These are phyloP conservation scores for Corvus cornix DNA, from an alignment of 2,113 vertebrate species.

Conservation along the genomic window DNA sequence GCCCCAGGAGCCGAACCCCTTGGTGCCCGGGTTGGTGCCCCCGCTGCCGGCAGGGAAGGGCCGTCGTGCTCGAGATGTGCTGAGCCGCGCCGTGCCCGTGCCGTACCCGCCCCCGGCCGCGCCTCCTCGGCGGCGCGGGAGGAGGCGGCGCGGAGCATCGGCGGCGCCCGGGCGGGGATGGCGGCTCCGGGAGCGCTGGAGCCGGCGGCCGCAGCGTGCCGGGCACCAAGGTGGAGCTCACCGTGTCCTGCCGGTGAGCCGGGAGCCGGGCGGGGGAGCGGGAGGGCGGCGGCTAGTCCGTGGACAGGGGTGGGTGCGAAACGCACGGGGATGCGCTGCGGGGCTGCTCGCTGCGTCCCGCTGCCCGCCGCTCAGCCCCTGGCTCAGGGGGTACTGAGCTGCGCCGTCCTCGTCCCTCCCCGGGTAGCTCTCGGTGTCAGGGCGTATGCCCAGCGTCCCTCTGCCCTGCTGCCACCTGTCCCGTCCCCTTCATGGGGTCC, in stretches of 20 bases:
- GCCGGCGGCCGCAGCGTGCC: constrained; percentile 82
- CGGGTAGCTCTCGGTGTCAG: background rate
- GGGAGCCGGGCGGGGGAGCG: background rate
- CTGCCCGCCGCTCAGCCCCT: background rate
- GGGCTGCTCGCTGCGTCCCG: background rate
- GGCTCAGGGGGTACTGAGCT: background rate
- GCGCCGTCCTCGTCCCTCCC: background rate
- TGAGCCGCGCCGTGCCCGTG: background rate
- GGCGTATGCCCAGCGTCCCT: background rate
- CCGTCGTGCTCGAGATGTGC: background rate
- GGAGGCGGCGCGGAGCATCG: constrained; percentile 10
- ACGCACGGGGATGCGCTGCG: background rate
- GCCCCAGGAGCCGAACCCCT: background rate
- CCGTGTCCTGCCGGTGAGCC: constrained; percentile 91
- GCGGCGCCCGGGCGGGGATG: constrained; percentile 72
- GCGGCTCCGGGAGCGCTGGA: constrained; percentile 88
- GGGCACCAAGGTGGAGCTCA: constrained; percentile 93
- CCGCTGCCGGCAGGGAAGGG: background rate
- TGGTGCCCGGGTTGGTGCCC: background rate
- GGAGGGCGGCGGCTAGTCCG: background rate
- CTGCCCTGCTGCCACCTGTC: background rate
- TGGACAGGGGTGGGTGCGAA: background rate
- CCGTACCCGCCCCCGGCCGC: constrained; percentile 37
- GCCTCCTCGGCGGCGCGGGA: constrained; percentile 27
- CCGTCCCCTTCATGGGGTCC: background rate